Evolutionary conservation across 2,888 invertebrate genomes (phyloP).

Genomic region (Chrysodeixis includens): DNA sequence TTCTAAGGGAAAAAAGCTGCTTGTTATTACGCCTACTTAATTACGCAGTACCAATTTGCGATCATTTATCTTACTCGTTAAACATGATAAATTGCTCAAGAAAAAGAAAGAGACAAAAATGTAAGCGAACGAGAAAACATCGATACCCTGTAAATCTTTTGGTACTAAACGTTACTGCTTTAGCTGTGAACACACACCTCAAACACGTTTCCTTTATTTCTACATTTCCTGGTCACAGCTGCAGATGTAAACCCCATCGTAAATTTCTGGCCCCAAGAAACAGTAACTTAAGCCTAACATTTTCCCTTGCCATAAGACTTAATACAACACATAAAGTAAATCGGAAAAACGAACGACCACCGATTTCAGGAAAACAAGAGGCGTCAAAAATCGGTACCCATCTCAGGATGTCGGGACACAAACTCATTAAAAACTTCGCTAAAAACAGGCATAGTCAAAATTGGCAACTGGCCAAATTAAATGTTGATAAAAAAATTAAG

Average conservation of each 20-base stretch:
- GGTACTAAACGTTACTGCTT: slow-evolving; percentile 8
- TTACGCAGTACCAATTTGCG: slow-evolving; percentile 6
- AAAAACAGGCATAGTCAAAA: slow-evolving; percentile 51
- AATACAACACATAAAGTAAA: slow-evolving; percentile 7
- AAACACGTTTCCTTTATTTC: slow-evolving; percentile 16
- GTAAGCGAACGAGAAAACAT: background rate
- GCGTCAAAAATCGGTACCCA: slow-evolving; percentile 37
- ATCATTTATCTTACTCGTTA: slow-evolving; percentile 41
- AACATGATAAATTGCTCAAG: slow-evolving; percentile 14
- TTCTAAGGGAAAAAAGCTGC: no score
- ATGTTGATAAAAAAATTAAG: slow-evolving; percentile 69
- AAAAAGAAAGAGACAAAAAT: background rate
- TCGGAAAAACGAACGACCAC: slow-evolving; percentile 15
- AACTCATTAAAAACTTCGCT: slow-evolving; percentile 56
- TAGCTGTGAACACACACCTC: slow-evolving; percentile 15
- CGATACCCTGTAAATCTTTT: slow-evolving; percentile 42
- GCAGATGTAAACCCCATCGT: slow-evolving; percentile 13
- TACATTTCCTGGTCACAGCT: slow-evolving; percentile 16
- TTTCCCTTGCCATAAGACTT: slow-evolving; percentile 7
- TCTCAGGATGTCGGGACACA: slow-evolving; percentile 31
- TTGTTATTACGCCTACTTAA: background rate
- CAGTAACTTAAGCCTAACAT: background rate
- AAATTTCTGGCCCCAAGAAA: slow-evolving; percentile 7
- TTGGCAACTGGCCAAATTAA: slow-evolving; percentile 67
- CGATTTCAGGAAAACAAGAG: slow-evolving; percentile 26